These are phyloP conservation scores for Centropus unirufus DNA, from an alignment of 2,113 vertebrate genomes.

Conservation along the genomic window DNA sequence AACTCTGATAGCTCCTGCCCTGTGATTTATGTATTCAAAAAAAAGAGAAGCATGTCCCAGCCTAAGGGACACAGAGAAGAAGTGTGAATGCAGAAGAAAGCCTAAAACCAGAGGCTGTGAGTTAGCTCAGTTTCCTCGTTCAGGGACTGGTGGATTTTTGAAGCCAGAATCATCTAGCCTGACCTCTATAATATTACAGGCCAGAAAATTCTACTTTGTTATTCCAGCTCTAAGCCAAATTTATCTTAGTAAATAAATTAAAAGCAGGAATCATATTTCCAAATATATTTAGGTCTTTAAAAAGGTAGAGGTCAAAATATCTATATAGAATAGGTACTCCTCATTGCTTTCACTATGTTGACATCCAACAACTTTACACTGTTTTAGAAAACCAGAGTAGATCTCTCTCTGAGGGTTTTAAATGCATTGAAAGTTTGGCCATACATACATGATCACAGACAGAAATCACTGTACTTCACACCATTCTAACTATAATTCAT, in stretches of 20 bases:
- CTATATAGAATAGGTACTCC: not conserved
- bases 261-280: not conserved
- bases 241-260: not conserved
- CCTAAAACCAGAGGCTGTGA: not conserved
- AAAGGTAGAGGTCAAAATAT: not conserved
- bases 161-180: not conserved
- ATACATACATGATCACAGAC: not conserved
- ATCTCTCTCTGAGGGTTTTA: not conserved
- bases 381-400: not conserved
- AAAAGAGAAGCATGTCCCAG: not conserved
- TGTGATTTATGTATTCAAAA: slow-evolving; percentile 14
- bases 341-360: not conserved
- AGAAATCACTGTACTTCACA: not conserved
- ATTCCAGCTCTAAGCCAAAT: not conserved
- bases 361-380: not conserved
- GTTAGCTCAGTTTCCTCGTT: not conserved
- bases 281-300: not conserved
- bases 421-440: not conserved
- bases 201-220: slow-evolving; percentile 12
- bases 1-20: not conserved
- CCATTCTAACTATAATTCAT: not conserved
- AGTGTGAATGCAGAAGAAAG: not conserved
- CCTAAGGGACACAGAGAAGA: not conserved
- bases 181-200: slow-evolving; percentile 19
- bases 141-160: slow-evolving; percentile 2